Evolutionary conservation across 64 coral and sea anemone species (phyloP).

Genomic region (Acropora yongei): DNA sequence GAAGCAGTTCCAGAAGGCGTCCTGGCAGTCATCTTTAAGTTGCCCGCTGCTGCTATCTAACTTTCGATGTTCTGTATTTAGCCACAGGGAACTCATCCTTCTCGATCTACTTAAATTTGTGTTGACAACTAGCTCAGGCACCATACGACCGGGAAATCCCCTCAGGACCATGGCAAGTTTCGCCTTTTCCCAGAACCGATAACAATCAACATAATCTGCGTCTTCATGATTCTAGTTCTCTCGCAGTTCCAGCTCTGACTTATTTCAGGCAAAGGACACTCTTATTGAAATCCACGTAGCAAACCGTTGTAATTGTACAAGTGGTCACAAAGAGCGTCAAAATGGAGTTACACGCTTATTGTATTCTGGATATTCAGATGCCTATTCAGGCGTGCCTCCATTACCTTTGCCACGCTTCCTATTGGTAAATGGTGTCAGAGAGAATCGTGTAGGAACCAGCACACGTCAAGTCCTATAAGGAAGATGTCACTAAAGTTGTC

Average conservation of each 20-base stretch:
- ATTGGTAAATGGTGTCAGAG: conserved; percentile 64
- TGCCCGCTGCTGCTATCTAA: conserved; percentile 9
- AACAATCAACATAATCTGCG: conserved; percentile 7
- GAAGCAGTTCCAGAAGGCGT: conserved; percentile 56
- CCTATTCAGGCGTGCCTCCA: conserved; percentile 16
- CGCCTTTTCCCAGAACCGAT: conserved; percentile 45
- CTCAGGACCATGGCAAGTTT: conserved; percentile 39
- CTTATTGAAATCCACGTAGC: conserved; percentile 65
- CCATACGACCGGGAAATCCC: conserved; percentile 32
- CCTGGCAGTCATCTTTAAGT: conserved; percentile 61
- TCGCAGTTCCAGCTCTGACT: conserved; percentile 11
- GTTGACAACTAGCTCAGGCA: conserved; percentile 14
- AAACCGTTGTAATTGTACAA: conserved; percentile 61
- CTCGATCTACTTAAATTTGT: conserved; percentile 29
- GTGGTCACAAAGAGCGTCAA: conserved; percentile 45
- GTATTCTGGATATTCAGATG: conserved; percentile 13
- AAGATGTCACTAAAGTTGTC: conserved; percentile 68
- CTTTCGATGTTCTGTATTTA: conserved; percentile 74
- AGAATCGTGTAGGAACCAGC: conserved; percentile 21
- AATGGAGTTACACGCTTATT: conserved; percentile 65
- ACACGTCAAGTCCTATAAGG: conserved; percentile 59
- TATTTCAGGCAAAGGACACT: conserved; percentile 48
- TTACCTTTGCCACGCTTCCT: conserved; percentile 45
- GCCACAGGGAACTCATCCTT: conserved; percentile 16
- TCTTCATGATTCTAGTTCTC: conserved; percentile 17